Evolutionary conservation across 2,113 vertebrate species (phyloP), one percentile per base, ranked within the genome.

Genomic region (Cyprichromis sp.): DNA sequence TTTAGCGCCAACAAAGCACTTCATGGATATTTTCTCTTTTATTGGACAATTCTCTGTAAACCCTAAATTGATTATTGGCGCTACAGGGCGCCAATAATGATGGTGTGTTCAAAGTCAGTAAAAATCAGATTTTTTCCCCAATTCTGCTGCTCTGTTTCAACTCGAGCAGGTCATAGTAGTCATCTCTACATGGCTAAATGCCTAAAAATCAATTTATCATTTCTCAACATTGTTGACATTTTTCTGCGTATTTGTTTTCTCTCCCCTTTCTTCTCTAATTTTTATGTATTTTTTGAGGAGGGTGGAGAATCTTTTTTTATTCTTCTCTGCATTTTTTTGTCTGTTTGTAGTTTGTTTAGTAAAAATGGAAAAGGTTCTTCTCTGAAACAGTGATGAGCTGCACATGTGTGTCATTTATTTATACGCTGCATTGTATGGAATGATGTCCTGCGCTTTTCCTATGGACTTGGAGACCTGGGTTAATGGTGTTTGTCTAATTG

Each of bases 41-140:
- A 21, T 7, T 54, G 53, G 53, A 55, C n/a, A 55, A 55, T 55
- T 55, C 6, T 55, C 26, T 31, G 57, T 31, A 61, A 31, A 61
- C 26, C 57, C 4, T 57, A 1, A 54, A 54, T 54, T 54, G 52
- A 54, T 11, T 53, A 53, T 53, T 53, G n/a, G 52, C 0, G 0
- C n/a, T 10, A 6, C 2, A 0, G 6, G 7, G 7, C 12, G 0
- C 54, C 21, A 57, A 29, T 14, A 57, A 57, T 26, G 7, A 29
- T 2, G 24, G 12, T 16, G 26, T 29, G 24, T 59, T 59, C 26
- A 31, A 29, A 59, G 55, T 59, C 14, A 59, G 26, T 31, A 31
- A 59, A 59, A 17, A 59, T 2, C 26, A 59, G 13, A 24, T 24
- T 24, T 24, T 24, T 24, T 24, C 24, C 24, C 24, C 24, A 3